These are phyloP conservation scores for Xanthostigma xanthostigma DNA, from an alignment of 2,888 invertebrate genomes.

Conservation along the genomic window DNA sequence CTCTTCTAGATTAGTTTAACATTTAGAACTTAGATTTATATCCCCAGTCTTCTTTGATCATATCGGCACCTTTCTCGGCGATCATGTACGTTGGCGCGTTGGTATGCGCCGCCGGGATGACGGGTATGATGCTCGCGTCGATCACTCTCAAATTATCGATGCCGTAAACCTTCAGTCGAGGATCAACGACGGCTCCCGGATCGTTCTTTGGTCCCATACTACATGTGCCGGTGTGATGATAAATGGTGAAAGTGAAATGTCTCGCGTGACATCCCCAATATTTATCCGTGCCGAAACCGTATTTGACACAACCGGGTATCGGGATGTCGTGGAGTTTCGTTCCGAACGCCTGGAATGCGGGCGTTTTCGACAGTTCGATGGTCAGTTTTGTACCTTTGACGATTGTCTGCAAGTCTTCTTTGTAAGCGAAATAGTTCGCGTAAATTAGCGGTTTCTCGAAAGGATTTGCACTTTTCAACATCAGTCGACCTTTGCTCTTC, in stretches of 20 bases:
- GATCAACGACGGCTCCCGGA: conserved; percentile 46
- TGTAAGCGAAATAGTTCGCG: conserved; percentile 62
- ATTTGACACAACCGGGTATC: conserved; percentile 42
- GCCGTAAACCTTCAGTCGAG: conserved; percentile 19
- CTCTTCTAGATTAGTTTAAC: no score
- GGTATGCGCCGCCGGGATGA: conserved; percentile 22
- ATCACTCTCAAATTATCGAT: conserved; percentile 22
- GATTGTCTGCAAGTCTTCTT: conserved; percentile 45
- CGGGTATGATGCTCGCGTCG: conserved; percentile 25
- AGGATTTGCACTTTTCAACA: conserved; percentile 56
- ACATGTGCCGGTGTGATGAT: conserved; percentile 48
- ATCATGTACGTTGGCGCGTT: conserved; percentile 25
- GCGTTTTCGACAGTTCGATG: conserved; percentile 38
- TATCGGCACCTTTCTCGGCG: conserved; percentile 24
- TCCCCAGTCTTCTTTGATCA: conserved; percentile 21
- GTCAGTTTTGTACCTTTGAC: conserved; percentile 42
- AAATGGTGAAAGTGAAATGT: conserved; percentile 43
- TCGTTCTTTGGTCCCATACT: conserved; percentile 49
- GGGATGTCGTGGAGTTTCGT: conserved; percentile 35
- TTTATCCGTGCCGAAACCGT: conserved; percentile 35
- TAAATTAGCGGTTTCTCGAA: conserved; percentile 61
- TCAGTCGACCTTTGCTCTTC: conserved; percentile 52
- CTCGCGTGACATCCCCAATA: conserved; percentile 52
- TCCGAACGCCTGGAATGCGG: conserved; percentile 41
- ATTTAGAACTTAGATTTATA: background rate